Evolutionary conservation across 2,113 vertebrate genomes (phyloP), one percentile per base, ranked within the genome.

Genomic region (Acanthochromis polyacanthus): DNA sequence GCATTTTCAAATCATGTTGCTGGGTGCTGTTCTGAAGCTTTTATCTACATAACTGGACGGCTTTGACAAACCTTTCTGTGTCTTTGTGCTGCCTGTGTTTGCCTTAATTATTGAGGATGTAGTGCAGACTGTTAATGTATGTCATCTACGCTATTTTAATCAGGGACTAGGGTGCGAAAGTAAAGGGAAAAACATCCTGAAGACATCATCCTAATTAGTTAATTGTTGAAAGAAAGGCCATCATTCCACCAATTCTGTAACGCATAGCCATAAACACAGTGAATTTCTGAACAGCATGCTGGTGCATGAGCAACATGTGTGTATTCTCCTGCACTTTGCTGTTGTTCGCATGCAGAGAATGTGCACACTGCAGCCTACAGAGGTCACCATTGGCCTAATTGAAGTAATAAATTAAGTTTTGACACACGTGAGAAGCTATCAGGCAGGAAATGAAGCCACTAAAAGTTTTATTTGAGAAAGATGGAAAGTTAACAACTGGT

Each of bases 341-440:
- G 17, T 23, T 46, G 6, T 30, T 4, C 63, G 14, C 9, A 23
- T 51, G 36, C 19, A 4, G 14, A 71, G 65, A 51, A 78, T 53
- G 25, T 72, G 51, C 76, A 65, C 12, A 48, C 4, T 61, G 45
- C 57, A 45, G 5, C 70, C 80, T 74, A 17, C 62, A 78, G 71
- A 80, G 83, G 81, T 83, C 88, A 74, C 71, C 30, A 43, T 55
- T 64, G 22, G 43, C 52, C 46, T 52, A 38, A 70, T 19, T 60
- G 40, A 57, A 30, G 10, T 8, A 17, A 71, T 23, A 71, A 22
- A 53, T 40, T 30, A 15, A 15, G n/a, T 51, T 56, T 60, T 52
- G 53, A 64, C 10, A 60, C 43, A 28, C 23, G 15, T 55, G 12
- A 53, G 28, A 28, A 40, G 25, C 23, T 25, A 14, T 1, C 1